phyloP scores from a whole-genome alignment of 2,797 vertebrate genomes.

The Amblyopsis hoosieri region DNA sequence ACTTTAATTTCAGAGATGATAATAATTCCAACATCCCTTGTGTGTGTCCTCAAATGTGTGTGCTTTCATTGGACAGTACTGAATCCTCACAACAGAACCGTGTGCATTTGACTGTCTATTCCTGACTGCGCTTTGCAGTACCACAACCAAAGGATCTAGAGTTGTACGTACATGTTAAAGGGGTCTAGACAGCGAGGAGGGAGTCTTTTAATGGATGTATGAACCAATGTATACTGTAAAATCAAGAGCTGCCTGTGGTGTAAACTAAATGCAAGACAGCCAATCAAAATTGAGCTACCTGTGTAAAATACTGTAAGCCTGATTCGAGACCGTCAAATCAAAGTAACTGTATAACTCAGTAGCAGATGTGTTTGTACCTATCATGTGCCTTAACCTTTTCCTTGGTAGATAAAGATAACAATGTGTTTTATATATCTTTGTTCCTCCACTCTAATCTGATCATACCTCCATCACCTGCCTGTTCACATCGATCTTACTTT shows the following conservation, averaged over 20 bases:
- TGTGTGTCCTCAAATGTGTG: slow-evolving; percentile 69
- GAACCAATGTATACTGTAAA: slow-evolving; percentile 58
- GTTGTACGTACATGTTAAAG: slow-evolving; percentile 14
- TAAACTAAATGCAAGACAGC: slow-evolving; percentile 50
- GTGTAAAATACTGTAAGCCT: slow-evolving; percentile 71
- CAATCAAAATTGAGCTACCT: slow-evolving; percentile 69
- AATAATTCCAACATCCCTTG: slow-evolving; percentile 58
- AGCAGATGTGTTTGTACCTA: slow-evolving; percentile 95
- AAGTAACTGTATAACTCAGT: slow-evolving; percentile 86
- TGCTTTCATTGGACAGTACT: slow-evolving; percentile 61
- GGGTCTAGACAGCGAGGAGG: slow-evolving; percentile 9
- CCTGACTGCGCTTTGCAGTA: slow-evolving; percentile 65
- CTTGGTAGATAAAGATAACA: slow-evolving; percentile 86
- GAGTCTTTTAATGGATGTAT: slow-evolving; percentile 43
- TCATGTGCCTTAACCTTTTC: slow-evolving; percentile 99
- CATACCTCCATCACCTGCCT: slow-evolving; percentile 30
- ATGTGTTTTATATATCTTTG: slow-evolving; percentile 85
- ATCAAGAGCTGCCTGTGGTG: slow-evolving; percentile 54
- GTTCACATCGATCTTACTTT: slow-evolving; percentile 9
- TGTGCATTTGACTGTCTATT: slow-evolving; percentile 57
- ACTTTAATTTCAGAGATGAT: slow-evolving; percentile 64
- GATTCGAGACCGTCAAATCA: slow-evolving; percentile 76
- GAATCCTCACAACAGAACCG: slow-evolving; percentile 45
- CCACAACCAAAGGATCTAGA: slow-evolving; percentile 74
- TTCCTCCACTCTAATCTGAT: slow-evolving; percentile 63